Base-by-base conservation (phyloP, 2,113 vertebrate genomes). In the Calidris pygmaea region DNA sequence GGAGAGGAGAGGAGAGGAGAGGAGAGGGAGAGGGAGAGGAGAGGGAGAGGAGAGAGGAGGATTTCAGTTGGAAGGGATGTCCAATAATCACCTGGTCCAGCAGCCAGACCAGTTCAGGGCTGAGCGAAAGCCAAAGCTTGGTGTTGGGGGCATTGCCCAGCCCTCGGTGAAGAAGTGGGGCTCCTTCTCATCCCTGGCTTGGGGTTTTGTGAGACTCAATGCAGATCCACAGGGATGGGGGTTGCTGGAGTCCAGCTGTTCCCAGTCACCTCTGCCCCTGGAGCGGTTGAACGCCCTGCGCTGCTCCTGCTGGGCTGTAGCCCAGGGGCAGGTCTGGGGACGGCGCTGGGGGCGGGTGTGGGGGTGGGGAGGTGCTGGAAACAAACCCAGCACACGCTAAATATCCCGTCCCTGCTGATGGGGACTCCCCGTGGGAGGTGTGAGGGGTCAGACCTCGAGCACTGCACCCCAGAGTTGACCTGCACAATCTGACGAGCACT, bases 351-450 rank as follows among this genome's bases (percentile, higher is more conserved):
- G 48, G 5, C 29, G 2, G 0, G 35, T 32, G 59, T 16, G 14
- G 70, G 68, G 21, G 2, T 6, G 10, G 39, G 73, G 19, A 13
- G 1, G 2, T 37, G 73, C 60, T 77, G 87, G 37, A 11, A 27
- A 48, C 55, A 43, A 60, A 7, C 26, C 2, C 30, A 47, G 26
- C 30, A 6, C 3, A 0, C 5, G 10, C 22, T 37, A 3, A 26
- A 20, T 14, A 3, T 16, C 43, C 53, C 7, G 2, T n/a, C n/a
- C 9, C 41, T 18, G n/a, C 9, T 58, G 7, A 0, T 0, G 4
- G 20, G 72, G 63, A 29, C 41, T 68, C 17, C 0, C 26, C 11
- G 47, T 2, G 47, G 53, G 67, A 15, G 26, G 21, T 55, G n/a
- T 8, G 41, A 41, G 63, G 34, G 66, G 60, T 47, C 9, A 8